Conservation (phyloP, 92 coral and sea anemone species). For the Chrysogorgia sp. region DNA sequence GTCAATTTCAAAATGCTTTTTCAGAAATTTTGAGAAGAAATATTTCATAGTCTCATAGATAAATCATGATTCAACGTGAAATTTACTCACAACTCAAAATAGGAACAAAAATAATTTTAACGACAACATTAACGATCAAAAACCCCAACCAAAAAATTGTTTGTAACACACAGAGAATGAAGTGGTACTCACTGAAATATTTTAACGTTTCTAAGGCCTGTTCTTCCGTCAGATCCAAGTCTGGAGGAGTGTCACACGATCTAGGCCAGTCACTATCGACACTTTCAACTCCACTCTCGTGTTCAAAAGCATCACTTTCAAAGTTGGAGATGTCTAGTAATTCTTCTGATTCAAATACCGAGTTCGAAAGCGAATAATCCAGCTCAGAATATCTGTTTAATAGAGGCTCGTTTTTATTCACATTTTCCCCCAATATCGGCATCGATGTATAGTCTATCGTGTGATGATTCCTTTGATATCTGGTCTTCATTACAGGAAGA, state of each 20-base stretch:
- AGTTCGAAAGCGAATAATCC: conserved; percentile 17
- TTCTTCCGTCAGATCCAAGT: conserved; percentile 91
- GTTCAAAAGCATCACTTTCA: conserved; percentile 78
- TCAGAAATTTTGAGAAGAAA: neutral
- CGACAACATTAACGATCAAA: neutral
- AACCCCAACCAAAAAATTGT: neutral
- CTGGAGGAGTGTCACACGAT: conserved; percentile 60
- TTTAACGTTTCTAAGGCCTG: conserved; percentile 94
- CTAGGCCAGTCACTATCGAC: conserved; percentile 76
- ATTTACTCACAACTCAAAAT: neutral
- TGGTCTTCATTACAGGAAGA: neutral
- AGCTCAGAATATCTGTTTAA: conserved; percentile 13
- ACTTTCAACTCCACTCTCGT: conserved; percentile 95
- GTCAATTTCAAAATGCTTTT: no score
- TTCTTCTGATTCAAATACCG: conserved; percentile 40
- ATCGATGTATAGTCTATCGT: neutral
- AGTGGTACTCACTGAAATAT: conserved; percentile 86
- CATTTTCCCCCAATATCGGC: neutral
- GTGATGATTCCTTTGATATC: neutral
- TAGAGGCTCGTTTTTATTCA: neutral
- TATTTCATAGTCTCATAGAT: no score
- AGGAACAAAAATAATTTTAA: neutral
- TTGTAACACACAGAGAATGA: neutral
- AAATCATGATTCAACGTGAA: no score
- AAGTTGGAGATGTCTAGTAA: conserved; percentile 54